phyloP scores from a whole-genome alignment of 2,888 invertebrate species.

The Tineola bisselliella region DNA sequence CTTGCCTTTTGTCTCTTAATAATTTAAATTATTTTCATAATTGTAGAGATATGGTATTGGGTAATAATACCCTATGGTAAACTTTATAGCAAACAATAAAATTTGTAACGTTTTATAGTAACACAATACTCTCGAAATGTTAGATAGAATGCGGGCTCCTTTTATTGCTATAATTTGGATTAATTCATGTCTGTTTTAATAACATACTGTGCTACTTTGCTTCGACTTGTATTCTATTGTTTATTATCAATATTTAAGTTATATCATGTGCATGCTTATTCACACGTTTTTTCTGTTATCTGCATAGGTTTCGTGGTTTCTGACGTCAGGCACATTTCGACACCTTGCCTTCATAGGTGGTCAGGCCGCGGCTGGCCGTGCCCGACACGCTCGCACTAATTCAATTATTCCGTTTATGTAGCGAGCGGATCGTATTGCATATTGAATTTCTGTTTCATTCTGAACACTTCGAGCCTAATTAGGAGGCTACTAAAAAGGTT shows the following conservation, averaged over 20 bases:
- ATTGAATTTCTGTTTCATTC: slow-evolving; percentile 49
- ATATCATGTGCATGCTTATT: not conserved
- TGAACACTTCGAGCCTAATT: slow-evolving; percentile 52
- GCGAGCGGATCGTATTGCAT: slow-evolving; percentile 54
- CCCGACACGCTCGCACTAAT: slow-evolving; percentile 49
- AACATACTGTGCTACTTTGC: too few species aligned
- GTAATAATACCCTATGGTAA: not conserved
- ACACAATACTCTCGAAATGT: not conserved
- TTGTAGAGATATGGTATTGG: not conserved
- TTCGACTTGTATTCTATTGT: too few species aligned
- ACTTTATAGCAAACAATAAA: not conserved
- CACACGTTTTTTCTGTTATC: not conserved
- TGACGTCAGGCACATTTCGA: slow-evolving; percentile 18
- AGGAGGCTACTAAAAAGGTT: slow-evolving; percentile 60
- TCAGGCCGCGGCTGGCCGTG: slow-evolving; percentile 26
- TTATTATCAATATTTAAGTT: too few species aligned
- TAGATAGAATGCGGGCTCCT: not conserved
- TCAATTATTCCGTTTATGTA: slow-evolving; percentile 62
- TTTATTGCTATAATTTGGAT: not conserved
- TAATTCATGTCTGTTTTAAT: not conserved
- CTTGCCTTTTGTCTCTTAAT: not conserved
- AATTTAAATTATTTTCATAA: not conserved
- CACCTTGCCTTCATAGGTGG: slow-evolving; percentile 31
- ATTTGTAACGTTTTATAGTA: not conserved
- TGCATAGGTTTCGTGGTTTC: not conserved